These are phyloP conservation scores for Centropus bengalensis DNA, from an alignment of 2,113 vertebrate genomes.

Conservation along the genomic window DNA sequence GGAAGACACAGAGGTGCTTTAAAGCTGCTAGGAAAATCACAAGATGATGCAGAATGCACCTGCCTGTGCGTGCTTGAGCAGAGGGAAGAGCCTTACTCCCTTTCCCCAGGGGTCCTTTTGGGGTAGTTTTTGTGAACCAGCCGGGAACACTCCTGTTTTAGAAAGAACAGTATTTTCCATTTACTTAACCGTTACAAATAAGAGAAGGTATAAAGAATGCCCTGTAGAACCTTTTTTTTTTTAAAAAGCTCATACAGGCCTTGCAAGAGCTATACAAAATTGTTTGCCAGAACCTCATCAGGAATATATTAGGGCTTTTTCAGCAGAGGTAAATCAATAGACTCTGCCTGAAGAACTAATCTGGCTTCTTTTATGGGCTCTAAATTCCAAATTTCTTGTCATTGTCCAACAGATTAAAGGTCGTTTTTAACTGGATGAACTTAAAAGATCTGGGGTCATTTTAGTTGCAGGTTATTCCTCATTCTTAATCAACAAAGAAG, in stretches of 20 bases:
- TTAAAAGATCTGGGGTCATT: constrained; percentile 45
- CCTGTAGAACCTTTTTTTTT: neutral
- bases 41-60: constrained; percentile 47
- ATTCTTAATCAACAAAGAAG: constrained; percentile 43
- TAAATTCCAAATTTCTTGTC: constrained; percentile 53
- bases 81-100: neutral
- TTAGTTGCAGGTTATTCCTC: constrained; percentile 44
- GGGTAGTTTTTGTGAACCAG: constrained; percentile 27
- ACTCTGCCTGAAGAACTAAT: neutral
- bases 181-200: constrained; percentile 12
- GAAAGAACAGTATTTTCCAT: constrained; percentile 53
- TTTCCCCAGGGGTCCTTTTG: constrained; percentile 9
- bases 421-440: constrained; percentile 4
- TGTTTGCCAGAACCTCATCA: constrained; percentile 22
- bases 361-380: constrained; percentile 9
- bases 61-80: neutral
- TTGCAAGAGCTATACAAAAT: neutral
- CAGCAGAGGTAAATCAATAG: neutral
- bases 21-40: constrained; percentile 24
- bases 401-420: constrained; percentile 35
- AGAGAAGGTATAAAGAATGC: neutral
- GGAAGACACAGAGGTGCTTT: constrained; percentile 35
- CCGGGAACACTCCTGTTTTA: constrained; percentile 11
- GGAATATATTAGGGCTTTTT: constrained; percentile 6
- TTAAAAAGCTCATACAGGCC: neutral